phyloP scores from a whole-genome alignment of 2,888 invertebrate genomes.

The Amiota minor region DNA sequence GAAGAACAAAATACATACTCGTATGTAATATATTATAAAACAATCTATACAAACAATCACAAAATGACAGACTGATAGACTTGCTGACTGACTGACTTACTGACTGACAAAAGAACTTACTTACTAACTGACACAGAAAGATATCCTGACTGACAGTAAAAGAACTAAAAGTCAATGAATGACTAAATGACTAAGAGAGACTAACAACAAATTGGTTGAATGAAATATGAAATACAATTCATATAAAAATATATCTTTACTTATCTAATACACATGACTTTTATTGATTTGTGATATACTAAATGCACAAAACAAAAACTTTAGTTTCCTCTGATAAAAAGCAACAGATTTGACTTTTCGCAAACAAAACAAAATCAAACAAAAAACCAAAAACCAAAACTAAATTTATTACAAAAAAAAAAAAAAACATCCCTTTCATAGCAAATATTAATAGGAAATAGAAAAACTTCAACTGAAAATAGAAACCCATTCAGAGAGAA shows the following conservation, averaged over 20 bases:
- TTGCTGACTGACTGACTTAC: no score
- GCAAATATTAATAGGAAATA: no score
- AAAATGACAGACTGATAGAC: no score
- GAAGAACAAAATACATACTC: not conserved
- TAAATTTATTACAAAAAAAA: conserved; percentile 31
- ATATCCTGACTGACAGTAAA: not conserved
- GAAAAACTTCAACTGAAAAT: conserved; percentile 58
- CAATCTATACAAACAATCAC: no score
- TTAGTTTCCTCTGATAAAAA: conserved; percentile 30
- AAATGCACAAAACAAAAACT: not conserved
- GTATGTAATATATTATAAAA: no score
- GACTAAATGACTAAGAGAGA: conserved; percentile 31
- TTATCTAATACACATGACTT: conserved; percentile 3
- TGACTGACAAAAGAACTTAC: no score
- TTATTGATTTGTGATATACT: not conserved
- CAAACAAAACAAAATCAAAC: no score
- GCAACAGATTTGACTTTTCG: conserved; percentile 56
- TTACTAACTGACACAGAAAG: no score
- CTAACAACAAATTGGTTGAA: not conserved
- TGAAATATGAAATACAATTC: no score
- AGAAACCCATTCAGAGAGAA: no score
- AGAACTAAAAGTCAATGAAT: conserved; percentile 47
- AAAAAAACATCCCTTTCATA: no score
- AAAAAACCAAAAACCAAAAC: no score
- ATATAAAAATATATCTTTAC: not conserved